Evolutionary conservation across 2,797 vertebrate species (phyloP).

Genomic region (Tympanoctomys barrerae): DNA sequence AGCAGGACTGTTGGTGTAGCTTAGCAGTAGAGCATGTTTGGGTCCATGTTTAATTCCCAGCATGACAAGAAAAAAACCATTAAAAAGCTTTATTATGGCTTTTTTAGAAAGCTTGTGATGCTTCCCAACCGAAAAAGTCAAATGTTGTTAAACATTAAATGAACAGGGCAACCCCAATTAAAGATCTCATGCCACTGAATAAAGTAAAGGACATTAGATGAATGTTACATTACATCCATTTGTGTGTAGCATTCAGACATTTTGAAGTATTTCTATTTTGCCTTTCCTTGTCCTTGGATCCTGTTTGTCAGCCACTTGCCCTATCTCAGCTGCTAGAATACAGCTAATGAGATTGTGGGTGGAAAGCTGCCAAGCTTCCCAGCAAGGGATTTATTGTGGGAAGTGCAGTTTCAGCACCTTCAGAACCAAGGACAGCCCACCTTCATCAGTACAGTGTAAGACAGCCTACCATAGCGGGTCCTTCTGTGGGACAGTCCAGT

Average conservation of each 20-base stretch:
- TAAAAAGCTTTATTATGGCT: not conserved
- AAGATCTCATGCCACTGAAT: constrained; percentile 36
- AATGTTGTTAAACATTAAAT: constrained; percentile 4
- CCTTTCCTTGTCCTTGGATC: constrained; percentile 12
- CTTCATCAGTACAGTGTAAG: not conserved
- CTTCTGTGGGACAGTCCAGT: not conserved
- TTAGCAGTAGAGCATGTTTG: not conserved
- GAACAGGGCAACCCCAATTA: not conserved
- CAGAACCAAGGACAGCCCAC: not conserved
- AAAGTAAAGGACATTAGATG: constrained; percentile 28
- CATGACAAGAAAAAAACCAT: not conserved
- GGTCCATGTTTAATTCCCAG: not conserved
- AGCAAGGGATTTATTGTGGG: constrained; percentile 24
- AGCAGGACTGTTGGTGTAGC: not conserved
- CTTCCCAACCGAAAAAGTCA: not conserved
- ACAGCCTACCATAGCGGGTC: not conserved
- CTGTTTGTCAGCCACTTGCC: constrained; percentile 1
- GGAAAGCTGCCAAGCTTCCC: constrained; percentile 29
- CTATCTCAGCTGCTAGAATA: not conserved
- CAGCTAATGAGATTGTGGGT: not conserved
- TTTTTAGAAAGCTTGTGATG: constrained; percentile 24
- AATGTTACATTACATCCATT: not conserved
- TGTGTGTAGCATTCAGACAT: not conserved
- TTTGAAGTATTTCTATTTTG: not conserved
- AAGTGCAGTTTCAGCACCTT: constrained; percentile 41